These are phyloP conservation scores for Lucilia sericata DNA, from an alignment of 1,140 invertebrate species.

Conservation along the genomic window DNA sequence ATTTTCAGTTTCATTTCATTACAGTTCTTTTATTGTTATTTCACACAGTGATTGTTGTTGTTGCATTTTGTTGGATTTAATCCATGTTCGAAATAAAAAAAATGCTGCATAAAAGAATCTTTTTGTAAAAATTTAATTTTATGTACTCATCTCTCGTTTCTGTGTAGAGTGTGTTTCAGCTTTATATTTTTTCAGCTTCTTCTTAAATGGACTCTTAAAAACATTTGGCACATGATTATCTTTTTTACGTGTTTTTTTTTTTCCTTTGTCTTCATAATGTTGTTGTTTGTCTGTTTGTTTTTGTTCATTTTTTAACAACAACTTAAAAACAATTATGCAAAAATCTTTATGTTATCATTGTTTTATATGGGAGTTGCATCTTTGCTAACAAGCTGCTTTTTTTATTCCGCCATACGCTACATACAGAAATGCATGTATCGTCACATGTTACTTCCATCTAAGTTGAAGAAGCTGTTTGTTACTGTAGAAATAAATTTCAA, in stretches of 20 bases:
- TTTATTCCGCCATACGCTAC: no score
- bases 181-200: no score
- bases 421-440: no score
- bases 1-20: not conserved
- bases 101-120: not conserved
- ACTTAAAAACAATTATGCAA: constrained; percentile 38
- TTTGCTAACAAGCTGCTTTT: not conserved
- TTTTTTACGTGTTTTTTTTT: constrained; percentile 9
- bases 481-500: no score
- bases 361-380: not conserved
- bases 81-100: not conserved
- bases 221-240: constrained; percentile 39
- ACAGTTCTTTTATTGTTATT: not conserved
- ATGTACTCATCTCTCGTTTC: not conserved
- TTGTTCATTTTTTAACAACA: constrained; percentile 20
- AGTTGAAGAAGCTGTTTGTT: no score
- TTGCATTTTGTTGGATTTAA: not conserved
- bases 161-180: not conserved
- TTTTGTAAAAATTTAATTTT: not conserved
- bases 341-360: constrained; percentile 20
- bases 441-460: no score
- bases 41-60: not conserved
- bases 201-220: constrained; percentile 33
- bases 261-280: not conserved
- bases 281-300: not conserved